Percentiles rank a stretch among this genome's conserved stretches.
phyloP scores from a whole-genome alignment of 2,113 vertebrate species.

The Anhinga anhinga region DNA sequence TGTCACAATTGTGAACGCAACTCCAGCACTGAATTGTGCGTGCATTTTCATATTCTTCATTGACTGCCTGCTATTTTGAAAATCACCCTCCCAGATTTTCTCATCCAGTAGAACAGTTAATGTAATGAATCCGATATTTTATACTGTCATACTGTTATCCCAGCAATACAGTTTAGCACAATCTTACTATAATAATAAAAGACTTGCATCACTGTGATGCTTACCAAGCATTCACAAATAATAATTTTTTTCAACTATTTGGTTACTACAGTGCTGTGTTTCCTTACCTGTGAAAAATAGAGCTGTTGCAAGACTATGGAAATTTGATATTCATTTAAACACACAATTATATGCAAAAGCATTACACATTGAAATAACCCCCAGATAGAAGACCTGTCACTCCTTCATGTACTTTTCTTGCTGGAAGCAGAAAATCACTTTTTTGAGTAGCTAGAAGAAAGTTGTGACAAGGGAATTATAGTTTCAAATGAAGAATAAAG shows the following conservation, averaged over 20 bases:
- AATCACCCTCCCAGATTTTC: neutral
- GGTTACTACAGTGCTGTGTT: neutral
- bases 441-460: neutral
- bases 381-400: neutral
- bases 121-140: neutral
- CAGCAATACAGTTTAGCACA: neutral
- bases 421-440: neutral
- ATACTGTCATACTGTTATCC: neutral
- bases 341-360: neutral
- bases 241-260: neutral
- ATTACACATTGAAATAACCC: neutral
- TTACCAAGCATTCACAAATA: neutral
- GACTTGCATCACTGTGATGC: neutral
- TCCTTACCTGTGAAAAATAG: neutral
- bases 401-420: neutral
- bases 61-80: neutral
- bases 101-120: neutral
- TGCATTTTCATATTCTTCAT: neutral
- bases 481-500: neutral
- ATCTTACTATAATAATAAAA: neutral
- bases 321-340: neutral
- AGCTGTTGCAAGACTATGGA: neutral
- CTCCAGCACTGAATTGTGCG: neutral
- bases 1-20: neutral
- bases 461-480: neutral